Base-by-base conservation (phyloP, 2,797 vertebrate species). In the Sebastes hopkinsi region DNA sequence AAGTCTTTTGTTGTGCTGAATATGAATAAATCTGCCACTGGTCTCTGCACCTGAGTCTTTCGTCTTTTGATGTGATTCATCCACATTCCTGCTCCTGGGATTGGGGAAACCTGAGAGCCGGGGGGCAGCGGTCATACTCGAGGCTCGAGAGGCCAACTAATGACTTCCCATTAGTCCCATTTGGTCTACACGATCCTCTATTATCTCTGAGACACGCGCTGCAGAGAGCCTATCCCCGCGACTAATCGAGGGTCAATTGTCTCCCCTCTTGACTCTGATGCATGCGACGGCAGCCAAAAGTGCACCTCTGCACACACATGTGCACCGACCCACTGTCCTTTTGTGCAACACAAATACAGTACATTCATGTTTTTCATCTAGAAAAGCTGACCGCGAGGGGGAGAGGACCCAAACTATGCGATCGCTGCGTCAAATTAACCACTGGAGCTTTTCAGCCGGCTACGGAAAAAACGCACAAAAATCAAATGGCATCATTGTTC, bases 401-500 rank as follows among this genome's bases (percentile, higher is more conserved):
- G 61, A 42, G 65, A 55, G 52, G 52, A 32, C 23, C 23, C 72
- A 84, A 38, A 38, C 75, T 80, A 84, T 81, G 87, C 67, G 27
- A 80, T 85, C 14, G 79, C 82, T 90, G 79, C 86, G 86, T 94
- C 92, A 89, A 89, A 87, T 93, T 83, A 87, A 92, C 88, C 85
- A 71, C 79, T 68, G 83, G 68, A 87, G 67, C 81, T 87, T 89
- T 81, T 88, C 81, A 80, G 85, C 68, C 79, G 8, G 25, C 59
- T 10, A 34, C 4, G 84, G 91, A 88, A 92, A 72, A 85, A 91
- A 81, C 54, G 60, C 80, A 50, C 20, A 78, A 92, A 92, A 92
- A 93, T 93, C 82, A 93, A 94, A 93, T 87, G 90, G 64, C 87
- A 77, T 89, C 92, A 81, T 94, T 90, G 90, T 93, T 88, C 86